Conservation (phyloP, 2,113 vertebrate species). For the Nettapus auritus region DNA sequence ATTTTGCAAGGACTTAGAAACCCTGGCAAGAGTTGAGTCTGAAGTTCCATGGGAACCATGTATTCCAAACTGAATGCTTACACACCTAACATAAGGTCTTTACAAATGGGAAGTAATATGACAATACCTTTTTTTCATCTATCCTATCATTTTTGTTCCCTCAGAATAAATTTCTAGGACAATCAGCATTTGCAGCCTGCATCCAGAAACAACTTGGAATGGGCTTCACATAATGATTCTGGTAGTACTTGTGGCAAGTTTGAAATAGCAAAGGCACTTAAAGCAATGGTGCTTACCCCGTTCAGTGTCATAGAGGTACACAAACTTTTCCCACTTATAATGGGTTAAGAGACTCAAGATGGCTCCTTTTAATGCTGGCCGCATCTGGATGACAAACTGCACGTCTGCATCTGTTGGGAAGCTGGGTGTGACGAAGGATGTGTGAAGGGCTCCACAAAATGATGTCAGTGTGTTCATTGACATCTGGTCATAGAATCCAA, state of each 20-base stretch:
- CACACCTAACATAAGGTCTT: neutral
- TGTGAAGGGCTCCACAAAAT: constrained; percentile 97
- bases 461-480: constrained; percentile 98
- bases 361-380: constrained; percentile 88
- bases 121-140: neutral
- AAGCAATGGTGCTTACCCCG: constrained; percentile 85
- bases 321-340: constrained; percentile 97
- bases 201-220: neutral
- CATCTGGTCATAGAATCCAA: constrained; percentile 98
- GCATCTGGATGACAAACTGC: constrained; percentile 98
- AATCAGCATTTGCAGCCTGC: neutral
- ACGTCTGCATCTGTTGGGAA: constrained; percentile 94
- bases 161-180: neutral
- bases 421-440: constrained; percentile 96
- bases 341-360: constrained; percentile 90
- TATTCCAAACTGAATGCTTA: neutral
- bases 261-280: neutral
- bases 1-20: neutral
- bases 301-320: constrained; percentile 97
- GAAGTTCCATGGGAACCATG: neutral
- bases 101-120: neutral
- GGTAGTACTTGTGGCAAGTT: neutral
- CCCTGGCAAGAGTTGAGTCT: neutral
- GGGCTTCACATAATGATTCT: neutral
- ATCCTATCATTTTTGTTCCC: neutral